Conservation (phyloP, 2,113 vertebrate species). For the Passer montanus region DNA sequence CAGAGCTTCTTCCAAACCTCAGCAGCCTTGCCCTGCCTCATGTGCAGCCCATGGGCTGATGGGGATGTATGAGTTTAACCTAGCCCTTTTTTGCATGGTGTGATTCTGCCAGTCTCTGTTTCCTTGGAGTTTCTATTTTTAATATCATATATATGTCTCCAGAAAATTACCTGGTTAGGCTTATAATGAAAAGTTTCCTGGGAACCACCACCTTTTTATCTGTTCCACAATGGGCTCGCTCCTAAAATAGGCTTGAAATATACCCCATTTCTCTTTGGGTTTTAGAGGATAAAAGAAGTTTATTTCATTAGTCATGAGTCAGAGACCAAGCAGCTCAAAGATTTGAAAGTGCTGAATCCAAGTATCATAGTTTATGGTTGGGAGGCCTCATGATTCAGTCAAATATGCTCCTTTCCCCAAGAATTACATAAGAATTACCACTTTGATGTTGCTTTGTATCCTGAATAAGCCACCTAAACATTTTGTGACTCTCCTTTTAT, state of each 20-base stretch:
- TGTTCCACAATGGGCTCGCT: not conserved
- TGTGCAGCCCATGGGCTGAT: not conserved
- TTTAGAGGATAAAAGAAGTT: conserved; percentile 20
- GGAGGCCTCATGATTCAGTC: not conserved
- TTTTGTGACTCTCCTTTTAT: not conserved
- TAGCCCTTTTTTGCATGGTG: not conserved
- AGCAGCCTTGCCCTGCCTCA: not conserved
- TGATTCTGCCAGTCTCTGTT: not conserved
- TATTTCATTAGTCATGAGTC: conserved; percentile 22
- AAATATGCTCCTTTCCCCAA: not conserved
- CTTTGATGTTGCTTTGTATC: not conserved
- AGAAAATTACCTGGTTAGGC: not conserved
- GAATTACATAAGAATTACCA: not conserved
- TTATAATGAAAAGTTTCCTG: not conserved
- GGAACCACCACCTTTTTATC: not conserved
- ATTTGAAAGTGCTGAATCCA: not conserved
- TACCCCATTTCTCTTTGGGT: not conserved
- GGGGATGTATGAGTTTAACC: not conserved
- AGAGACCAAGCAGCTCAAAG: not conserved
- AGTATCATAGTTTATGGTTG: not conserved
- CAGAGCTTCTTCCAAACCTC: not conserved
- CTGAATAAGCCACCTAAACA: not conserved
- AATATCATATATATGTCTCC: not conserved
- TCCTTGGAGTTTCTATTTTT: not conserved
- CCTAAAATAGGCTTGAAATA: conserved; percentile 10